Evolutionary conservation across 2,888 invertebrate species (phyloP), one percentile per base, ranked within the genome.

Genomic region (Homarus gammarus): DNA sequence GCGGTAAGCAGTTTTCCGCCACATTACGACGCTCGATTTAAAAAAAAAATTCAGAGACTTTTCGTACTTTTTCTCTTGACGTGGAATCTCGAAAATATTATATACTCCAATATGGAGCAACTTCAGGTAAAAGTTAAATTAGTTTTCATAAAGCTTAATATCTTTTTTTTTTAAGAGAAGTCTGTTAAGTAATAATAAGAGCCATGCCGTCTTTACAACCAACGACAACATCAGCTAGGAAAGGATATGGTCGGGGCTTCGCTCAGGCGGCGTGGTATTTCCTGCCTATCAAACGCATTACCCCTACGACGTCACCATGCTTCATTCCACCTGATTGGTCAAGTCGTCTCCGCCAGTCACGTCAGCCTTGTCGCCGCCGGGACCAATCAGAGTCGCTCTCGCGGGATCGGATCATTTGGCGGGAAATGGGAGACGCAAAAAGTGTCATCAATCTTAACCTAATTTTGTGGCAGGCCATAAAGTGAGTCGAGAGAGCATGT

Each of bases 381-480:
- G 51, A 77, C 77, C 77, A 77, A 77, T 77, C 68, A 75, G 75
- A 61, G 61, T 15, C 64, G 40, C 33, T 31, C 75, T 56, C 56
- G 78, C 27, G 78, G 78, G 86, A 86, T 86, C n/a, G 70, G 78
- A 86, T 86, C 78, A 86, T 86, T 86, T 79, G n/a, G 77, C 36
- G 86, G 86, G 86, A 86, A 77, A 79, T 86, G 86, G 78, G 86
- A 70, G 75, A 78, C 40, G 85, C 77, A 49, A 70, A 84, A 70
- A 78, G 77, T 79, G 86, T 68, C 86, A 78, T 79, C 86, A 31
- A 86, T 86, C 86, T 84, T 86, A 86, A 86, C 86, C 79, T 79
- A 86, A 86, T 86, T 79, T 79, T 44, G 77, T 61, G 85, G 75
- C 22, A 77, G 31, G 27, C 77, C 49, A 40, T 64, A 64, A 77